A percentile compares a stretch with the other conserved stretches of the same genome.
These are phyloP conservation scores for Coelopa frigida DNA, from an alignment of 1,140 invertebrate genomes.

Conservation along the genomic window DNA sequence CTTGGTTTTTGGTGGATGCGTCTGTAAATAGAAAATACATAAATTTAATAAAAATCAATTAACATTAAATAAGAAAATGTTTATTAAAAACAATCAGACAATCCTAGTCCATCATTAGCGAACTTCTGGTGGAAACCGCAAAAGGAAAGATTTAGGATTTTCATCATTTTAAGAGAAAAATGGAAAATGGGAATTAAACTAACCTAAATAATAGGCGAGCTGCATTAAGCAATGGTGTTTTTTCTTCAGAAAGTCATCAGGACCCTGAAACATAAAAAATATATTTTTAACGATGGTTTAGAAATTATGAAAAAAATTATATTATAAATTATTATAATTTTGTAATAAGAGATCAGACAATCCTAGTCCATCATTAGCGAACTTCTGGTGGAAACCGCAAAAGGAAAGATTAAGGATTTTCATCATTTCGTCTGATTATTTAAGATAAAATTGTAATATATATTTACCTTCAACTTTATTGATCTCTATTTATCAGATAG, in stretches of 20 bases:
- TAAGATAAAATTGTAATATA: no score
- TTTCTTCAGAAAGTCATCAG: no score
- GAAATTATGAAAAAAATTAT: no score
- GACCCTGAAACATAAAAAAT: no score
- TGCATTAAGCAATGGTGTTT: no score
- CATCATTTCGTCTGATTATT: neutral
- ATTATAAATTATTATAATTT: no score
- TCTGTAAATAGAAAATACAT: neutral
- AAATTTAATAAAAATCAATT: neutral
- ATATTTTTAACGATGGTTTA: no score
- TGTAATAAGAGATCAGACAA: conserved; percentile 17
- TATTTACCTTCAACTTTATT: no score
- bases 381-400: conserved; percentile 10
- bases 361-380: conserved; percentile 14
- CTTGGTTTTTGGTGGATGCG: no score
- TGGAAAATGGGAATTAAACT: no score
- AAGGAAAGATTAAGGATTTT: neutral
- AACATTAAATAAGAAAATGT: neutral
- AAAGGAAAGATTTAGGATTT: conserved; percentile 12
- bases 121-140: conserved; percentile 21
- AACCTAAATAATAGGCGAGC: no score
- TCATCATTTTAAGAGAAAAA: conserved; percentile 16
- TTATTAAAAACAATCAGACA: conserved; percentile 10
- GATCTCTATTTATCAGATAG: no score
- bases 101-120: conserved; percentile 14